Percentiles rank a stretch among this genome's conserved stretches.
These are phyloP conservation scores for Drosophila nigricruria DNA, from an alignment of 2,888 invertebrate genomes.

Conservation along the genomic window DNA sequence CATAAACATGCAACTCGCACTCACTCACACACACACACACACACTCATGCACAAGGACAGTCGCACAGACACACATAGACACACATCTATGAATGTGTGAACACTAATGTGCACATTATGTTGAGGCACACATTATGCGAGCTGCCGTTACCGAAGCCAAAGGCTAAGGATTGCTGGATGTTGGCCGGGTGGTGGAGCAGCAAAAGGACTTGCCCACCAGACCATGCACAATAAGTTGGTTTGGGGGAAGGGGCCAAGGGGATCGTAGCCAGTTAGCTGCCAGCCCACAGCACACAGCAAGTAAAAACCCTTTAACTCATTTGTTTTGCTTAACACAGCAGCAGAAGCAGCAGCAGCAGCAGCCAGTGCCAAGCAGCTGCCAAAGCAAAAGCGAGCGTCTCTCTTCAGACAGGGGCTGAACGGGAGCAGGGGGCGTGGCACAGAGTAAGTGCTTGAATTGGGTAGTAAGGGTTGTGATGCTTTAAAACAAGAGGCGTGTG, in stretches of 20 bases:
- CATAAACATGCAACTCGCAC: slow-evolving; percentile 74
- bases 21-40: slow-evolving; percentile 38
- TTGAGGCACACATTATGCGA: slow-evolving; percentile 78
- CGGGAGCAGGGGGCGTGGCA: neutral
- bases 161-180: slow-evolving; percentile 39
- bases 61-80: slow-evolving; percentile 37
- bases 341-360: slow-evolving; percentile 38
- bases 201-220: slow-evolving; percentile 60
- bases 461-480: slow-evolving; percentile 30
- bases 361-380: slow-evolving; percentile 40
- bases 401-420: slow-evolving; percentile 11
- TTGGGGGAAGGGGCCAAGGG: slow-evolving; percentile 48
- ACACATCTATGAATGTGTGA: slow-evolving; percentile 80
- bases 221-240: slow-evolving; percentile 76
- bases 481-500: slow-evolving; percentile 75
- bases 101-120: slow-evolving; percentile 82
- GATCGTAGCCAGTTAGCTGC: slow-evolving; percentile 61
- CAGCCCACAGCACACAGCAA: slow-evolving; percentile 44
- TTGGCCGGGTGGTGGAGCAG: neutral
- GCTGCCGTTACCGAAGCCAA: slow-evolving; percentile 48
- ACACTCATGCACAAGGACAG: slow-evolving; percentile 15
- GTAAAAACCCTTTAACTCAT: slow-evolving; percentile 80
- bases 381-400: slow-evolving; percentile 34
- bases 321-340: slow-evolving; percentile 76
- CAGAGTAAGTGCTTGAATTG: slow-evolving; percentile 24